Percentiles rank a stretch among this genome's conserved stretches.
These are phyloP conservation scores for Aricia agestis DNA, from an alignment of 1,140 invertebrate genomes.

Conservation along the genomic window DNA sequence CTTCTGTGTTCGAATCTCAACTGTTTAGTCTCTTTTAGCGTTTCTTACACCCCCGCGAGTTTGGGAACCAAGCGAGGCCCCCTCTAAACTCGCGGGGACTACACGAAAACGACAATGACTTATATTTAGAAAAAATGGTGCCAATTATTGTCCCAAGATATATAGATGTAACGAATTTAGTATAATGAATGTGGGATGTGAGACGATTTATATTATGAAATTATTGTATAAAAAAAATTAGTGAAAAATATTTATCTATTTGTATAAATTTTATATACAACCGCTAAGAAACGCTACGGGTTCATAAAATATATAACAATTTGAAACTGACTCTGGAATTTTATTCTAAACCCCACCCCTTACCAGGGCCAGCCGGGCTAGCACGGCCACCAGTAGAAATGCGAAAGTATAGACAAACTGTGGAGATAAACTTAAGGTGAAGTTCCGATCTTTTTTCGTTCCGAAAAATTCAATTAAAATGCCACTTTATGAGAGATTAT, in stretches of 20 bases:
- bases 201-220: constrained; percentile 49
- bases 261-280: constrained; percentile 71
- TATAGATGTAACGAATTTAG: constrained; percentile 56
- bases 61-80: neutral
- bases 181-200: constrained; percentile 35
- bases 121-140: constrained; percentile 60
- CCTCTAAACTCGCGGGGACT: constrained; percentile 9
- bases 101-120: constrained; percentile 28
- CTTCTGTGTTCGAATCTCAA: constrained; percentile 67
- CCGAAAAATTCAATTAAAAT: too few species aligned
- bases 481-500: too few species aligned
- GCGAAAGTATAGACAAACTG: too few species aligned
- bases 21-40: constrained; percentile 52
- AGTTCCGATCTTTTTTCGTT: too few species aligned
- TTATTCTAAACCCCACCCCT: constrained; percentile 34
- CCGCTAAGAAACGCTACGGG: constrained; percentile 75
- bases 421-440: too few species aligned
- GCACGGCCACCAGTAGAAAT: too few species aligned
- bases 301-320: constrained; percentile 74
- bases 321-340: constrained; percentile 50
- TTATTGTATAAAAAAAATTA: constrained; percentile 50
- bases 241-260: constrained; percentile 55
- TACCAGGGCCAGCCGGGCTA: too few species aligned
- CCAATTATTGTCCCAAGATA: constrained; percentile 62
- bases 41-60: constrained; percentile 51